These are phyloP conservation scores for Fistularia tabacaria DNA, from an alignment of 2,797 vertebrate genomes.

Conservation along the genomic window DNA sequence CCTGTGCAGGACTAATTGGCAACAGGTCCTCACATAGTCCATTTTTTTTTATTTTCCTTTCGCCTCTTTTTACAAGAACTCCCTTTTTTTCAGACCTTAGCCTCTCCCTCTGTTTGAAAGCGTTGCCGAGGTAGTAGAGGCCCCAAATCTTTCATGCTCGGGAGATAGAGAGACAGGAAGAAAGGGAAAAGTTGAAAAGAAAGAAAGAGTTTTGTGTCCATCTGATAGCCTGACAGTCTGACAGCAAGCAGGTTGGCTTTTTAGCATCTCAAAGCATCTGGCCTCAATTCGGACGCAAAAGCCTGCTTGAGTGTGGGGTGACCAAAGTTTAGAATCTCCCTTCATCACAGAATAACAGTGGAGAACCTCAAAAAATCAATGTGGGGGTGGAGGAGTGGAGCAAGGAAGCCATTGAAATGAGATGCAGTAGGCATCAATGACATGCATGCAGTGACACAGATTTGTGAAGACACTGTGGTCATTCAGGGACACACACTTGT, in stretches of 20 bases:
- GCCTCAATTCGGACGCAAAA: slow-evolving; percentile 61
- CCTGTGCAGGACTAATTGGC: slow-evolving; percentile 60
- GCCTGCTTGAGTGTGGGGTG: slow-evolving; percentile 37
- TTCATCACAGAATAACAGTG: slow-evolving; percentile 8
- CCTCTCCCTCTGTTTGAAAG: slow-evolving; percentile 62
- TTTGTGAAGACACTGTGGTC: slow-evolving; percentile 37
- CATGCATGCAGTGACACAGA: slow-evolving; percentile 32
- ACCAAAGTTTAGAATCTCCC: slow-evolving; percentile 13
- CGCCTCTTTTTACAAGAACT: slow-evolving; percentile 64
- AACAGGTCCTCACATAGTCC: slow-evolving; percentile 37
- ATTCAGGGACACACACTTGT: slow-evolving; percentile 44
- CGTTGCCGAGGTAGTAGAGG: slow-evolving; percentile 66
- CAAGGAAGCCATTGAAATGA: slow-evolving; percentile 38
- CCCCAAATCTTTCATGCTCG: slow-evolving; percentile 56
- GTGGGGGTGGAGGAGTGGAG: slow-evolving; percentile 52
- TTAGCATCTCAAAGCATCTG: slow-evolving; percentile 77
- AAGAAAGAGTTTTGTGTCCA: slow-evolving; percentile 30
- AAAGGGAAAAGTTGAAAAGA: slow-evolving; percentile 31
- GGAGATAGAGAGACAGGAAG: slow-evolving; percentile 47
- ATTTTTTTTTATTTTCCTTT: neutral
- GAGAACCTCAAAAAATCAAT: slow-evolving; percentile 30
- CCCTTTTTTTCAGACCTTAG: slow-evolving; percentile 64
- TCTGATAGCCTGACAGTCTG: slow-evolving; percentile 17
- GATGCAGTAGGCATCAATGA: slow-evolving; percentile 32
- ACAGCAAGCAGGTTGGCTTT: slow-evolving; percentile 60